Base-by-base conservation (phyloP, 2,113 vertebrate species). In the Falco punctatus region DNA sequence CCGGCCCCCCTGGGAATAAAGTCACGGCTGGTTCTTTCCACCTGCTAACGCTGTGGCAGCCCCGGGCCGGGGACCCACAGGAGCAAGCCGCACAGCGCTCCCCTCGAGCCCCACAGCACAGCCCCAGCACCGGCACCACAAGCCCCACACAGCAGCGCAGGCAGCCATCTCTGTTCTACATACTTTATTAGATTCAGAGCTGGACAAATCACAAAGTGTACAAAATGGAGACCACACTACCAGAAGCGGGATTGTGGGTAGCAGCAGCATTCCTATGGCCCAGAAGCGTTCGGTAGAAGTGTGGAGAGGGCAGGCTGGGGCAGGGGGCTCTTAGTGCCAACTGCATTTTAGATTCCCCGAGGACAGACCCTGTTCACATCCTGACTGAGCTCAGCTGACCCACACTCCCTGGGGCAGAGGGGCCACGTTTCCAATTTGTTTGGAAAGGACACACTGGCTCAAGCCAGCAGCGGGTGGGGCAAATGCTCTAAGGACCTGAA, bases 141-240 rank as follows among this genome's bases (percentile, higher is more conserved):
- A n/a, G 21, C 15, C 58, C 33, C 88, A 27, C 24, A 82, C 3
- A 88, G 85, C 77, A 97, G 85, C 19, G 61, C 67, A 90, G 35
- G 82, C 8, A 83, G 89, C 83, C 65, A 91, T 52, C 69, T 96
- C 95, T 81, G 15, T 96, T 98, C 98, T 98, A 98, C 96, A 96
- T 92, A 97, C 96, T 98, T 98, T 98, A 98, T 98, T 98, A 98
- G 98, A 96, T 98, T 98, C 97, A 98, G 98, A 98, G 98, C 98
- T 98, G 98, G 98, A 99, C 98, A 84, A 98, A 98, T 98, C 98
- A 99, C 98, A 98, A 96, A 92, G 96, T 98, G 97, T 98, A 99
- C 98, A 98, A 98, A 99, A 98, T 97, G 97, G 98, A 98, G 98
- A 98, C 98, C 98, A 98, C 98, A 98, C 98, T 98, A 98, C 97